A percentile compares a stretch with the other conserved stretches of the same genome.
phyloP scores from a whole-genome alignment of 2,797 vertebrate genomes.

The Chelmon rostratus region DNA sequence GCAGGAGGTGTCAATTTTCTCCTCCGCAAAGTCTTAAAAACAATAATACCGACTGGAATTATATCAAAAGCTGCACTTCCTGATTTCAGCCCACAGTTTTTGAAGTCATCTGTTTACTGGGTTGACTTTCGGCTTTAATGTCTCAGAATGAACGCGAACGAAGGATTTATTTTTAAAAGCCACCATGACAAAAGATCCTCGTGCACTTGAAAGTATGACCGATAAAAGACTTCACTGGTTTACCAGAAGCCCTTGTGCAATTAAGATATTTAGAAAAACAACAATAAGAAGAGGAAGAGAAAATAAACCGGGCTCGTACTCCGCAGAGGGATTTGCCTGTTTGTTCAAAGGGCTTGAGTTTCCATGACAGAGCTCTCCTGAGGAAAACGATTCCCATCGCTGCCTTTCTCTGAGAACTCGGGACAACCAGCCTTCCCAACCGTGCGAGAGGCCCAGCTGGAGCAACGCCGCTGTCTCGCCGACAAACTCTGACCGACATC shows the following conservation, averaged over 20 bases:
- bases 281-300: neutral
- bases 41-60: neutral
- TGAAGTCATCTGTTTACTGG: neutral
- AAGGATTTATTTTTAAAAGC: neutral
- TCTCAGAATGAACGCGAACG: neutral
- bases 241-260: neutral
- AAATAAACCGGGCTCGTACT: neutral
- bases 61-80: neutral
- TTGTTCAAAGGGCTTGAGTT: conserved; percentile 61
- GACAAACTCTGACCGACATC: conserved; percentile 10
- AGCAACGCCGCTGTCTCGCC: neutral
- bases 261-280: neutral
- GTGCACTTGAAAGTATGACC: conserved; percentile 6
- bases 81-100: neutral
- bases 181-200: neutral
- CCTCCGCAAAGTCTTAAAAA: neutral
- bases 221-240: conserved; percentile 2
- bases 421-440: conserved; percentile 66
- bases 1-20: neutral
- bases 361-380: conserved; percentile 70
- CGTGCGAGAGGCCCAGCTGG: conserved; percentile 39
- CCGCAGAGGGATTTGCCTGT: conserved; percentile 33
- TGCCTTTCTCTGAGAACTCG: conserved; percentile 66
- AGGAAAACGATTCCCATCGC: conserved; percentile 60
- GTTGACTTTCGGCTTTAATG: neutral